phyloP scores from a whole-genome alignment of 1,140 invertebrate genomes.

The Theocolax elegans region DNA sequence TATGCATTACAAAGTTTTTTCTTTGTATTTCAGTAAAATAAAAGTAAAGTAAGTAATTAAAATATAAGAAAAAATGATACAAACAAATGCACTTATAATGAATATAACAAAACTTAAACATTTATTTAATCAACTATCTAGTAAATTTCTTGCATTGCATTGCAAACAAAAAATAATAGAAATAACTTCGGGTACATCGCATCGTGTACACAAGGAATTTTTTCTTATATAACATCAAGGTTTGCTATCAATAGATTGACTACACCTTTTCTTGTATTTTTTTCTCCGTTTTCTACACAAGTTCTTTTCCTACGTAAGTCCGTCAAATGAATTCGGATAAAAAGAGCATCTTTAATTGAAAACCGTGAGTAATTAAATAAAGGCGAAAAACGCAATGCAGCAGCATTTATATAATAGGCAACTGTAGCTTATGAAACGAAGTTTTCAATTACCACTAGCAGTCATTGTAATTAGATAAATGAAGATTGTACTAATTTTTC shows the following conservation, averaged over 20 bases:
- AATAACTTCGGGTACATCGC: not conserved
- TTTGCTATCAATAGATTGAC: not conserved
- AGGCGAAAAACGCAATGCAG: not conserved
- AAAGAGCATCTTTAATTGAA: not conserved
- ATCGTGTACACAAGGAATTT: not conserved
- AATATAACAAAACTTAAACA: no score
- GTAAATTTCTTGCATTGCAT: no score
- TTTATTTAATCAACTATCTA: no score
- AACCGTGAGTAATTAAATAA: not conserved
- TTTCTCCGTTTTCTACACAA: not conserved
- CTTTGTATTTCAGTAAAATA: no score
- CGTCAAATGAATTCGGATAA: not conserved
- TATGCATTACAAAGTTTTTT: no score
- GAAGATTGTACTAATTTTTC: no score
- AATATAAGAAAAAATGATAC: no score
- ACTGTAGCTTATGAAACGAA: not conserved
- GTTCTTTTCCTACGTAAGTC: not conserved
- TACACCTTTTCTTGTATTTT: no score
- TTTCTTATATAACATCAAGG: not conserved
- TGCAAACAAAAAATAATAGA: not conserved
- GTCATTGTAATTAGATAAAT: no score
- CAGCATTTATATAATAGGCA: not conserved
- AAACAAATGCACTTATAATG: no score
- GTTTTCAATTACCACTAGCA: no score
- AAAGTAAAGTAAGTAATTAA: no score